Percentiles rank a stretch among this genome's conserved stretches.
Evolutionary conservation across 1,140 invertebrate genomes (phyloP).

Genomic region (Halictus rubicundus): DNA sequence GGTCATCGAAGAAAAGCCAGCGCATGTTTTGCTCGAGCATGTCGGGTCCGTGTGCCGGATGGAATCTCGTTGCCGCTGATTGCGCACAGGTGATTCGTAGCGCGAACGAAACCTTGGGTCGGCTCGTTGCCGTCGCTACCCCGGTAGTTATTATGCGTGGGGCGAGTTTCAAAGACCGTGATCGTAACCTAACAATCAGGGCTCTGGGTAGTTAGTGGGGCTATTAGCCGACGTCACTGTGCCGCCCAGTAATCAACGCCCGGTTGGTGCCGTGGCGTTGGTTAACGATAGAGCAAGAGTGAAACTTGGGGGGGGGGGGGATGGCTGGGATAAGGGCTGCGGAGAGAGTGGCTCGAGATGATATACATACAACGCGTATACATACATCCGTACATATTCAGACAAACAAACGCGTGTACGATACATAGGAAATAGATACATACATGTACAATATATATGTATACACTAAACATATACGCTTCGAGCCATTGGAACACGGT

Average conservation of each 20-base stretch:
- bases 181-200: constrained; percentile 60
- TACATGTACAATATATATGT: too few species aligned
- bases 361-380: too few species aligned
- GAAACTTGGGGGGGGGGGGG: constrained; percentile 26
- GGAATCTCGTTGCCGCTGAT: too few species aligned
- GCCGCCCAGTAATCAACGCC: constrained; percentile 62
- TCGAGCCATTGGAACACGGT: constrained; percentile 41
- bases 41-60: too few species aligned
- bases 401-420: too few species aligned
- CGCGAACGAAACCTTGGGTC: background rate
- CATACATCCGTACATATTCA: too few species aligned
- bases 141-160: constrained; percentile 53
- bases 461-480: background rate
- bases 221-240: constrained; percentile 51
- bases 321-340: background rate
- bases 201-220: constrained; percentile 57
- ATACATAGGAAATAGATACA: too few species aligned
- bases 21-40: too few species aligned
- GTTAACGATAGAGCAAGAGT: constrained; percentile 37
- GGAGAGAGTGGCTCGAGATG: background rate
- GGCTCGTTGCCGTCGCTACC: constrained; percentile 42
- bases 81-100: background rate
- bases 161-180: constrained; percentile 57
- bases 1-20: too few species aligned
- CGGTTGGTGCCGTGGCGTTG: background rate